A percentile compares a stretch with the other conserved stretches of the same genome.
These are phyloP conservation scores for Brachyistius frenatus DNA, from an alignment of 2,113 vertebrate genomes.

Conservation along the genomic window DNA sequence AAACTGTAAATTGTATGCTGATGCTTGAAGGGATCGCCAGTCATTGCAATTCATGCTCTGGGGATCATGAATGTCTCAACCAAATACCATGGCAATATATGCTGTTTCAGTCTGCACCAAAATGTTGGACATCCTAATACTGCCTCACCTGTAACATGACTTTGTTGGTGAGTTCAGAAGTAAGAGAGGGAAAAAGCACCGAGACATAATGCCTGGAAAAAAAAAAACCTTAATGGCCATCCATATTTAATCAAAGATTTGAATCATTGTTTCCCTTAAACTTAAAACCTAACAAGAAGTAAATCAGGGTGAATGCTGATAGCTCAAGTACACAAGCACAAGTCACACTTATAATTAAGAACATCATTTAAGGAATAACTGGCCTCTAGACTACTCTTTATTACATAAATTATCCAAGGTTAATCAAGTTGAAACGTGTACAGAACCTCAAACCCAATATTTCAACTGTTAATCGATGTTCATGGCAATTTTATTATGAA, in stretches of 20 bases:
- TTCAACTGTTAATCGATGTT: constrained; percentile 53
- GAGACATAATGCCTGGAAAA: not conserved
- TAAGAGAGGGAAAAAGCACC: not conserved
- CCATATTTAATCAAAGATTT: not conserved
- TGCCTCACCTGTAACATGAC: not conserved
- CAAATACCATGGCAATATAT: too few relatives aligned
- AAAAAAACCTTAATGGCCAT: not conserved
- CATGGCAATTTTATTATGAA: constrained; percentile 54
- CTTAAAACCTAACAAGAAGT: not conserved
- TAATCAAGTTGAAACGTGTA: constrained; percentile 54
- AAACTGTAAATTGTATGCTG: not conserved
- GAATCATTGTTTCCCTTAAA: not conserved
- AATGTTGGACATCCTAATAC: too few relatives aligned
- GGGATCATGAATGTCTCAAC: too few relatives aligned
- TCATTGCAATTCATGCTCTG: not conserved
- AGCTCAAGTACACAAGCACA: constrained; percentile 23
- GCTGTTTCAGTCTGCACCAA: too few relatives aligned
- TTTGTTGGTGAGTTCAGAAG: not conserved
- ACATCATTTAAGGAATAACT: constrained; percentile 29
- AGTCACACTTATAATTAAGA: constrained; percentile 36
- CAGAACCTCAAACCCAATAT: constrained; percentile 43
- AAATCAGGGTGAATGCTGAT: constrained; percentile 9
- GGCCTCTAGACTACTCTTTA: constrained; percentile 38
- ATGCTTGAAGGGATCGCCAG: not conserved
- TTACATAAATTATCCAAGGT: constrained; percentile 42